Evolutionary conservation across 2,888 invertebrate genomes (phyloP), one percentile per base, ranked within the genome.

Genomic region (Diadromus collaris): DNA sequence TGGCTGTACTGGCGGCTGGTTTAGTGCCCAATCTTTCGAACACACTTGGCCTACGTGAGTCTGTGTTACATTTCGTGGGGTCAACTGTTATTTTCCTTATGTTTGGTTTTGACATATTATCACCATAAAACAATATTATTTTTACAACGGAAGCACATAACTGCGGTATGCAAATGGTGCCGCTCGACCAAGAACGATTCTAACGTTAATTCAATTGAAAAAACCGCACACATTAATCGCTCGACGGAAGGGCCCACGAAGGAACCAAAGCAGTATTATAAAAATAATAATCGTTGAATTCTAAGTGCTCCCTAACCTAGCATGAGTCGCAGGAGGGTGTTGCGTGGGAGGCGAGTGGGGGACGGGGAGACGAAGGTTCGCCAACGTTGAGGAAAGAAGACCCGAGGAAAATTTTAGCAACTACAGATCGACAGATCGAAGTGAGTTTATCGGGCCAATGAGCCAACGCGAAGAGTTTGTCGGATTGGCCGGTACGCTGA

Each of bases 11-110:
- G 38, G 93, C 91, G 80, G 92, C 92, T 88, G 95, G 95, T 92
- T 95, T 95, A 58, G 95, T 95, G 85, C 96, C 96, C 88, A 96
- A 93, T 86, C 96, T 93, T 92, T 96, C 96, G 92, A 96, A 96
- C 85, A 96, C 96, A 93, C 96, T 96, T 84, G 95, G 95, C 91
- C 95, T 93, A 84, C 90, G 93, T 90, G 93, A 91, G 89, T 93
- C 93, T 92, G 87, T 88, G 84, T 94, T 95, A 90, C 93, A 92
- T 93, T 94, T 94, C 89, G 94, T 93, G 91, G 95, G 93, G 91
- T 95, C 95, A 91, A 95, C 95, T 90, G 95, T 94, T 91, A 95
- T 95, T 94, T 95, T 95, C 91, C 95, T 94, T 93, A 95, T 94
- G 91, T 94, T 94, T 93, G 94, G 94, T 92, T 93, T 93, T 92